phyloP scores from a whole-genome alignment of 2,113 vertebrate genomes.

The Pholis gunnellus region DNA sequence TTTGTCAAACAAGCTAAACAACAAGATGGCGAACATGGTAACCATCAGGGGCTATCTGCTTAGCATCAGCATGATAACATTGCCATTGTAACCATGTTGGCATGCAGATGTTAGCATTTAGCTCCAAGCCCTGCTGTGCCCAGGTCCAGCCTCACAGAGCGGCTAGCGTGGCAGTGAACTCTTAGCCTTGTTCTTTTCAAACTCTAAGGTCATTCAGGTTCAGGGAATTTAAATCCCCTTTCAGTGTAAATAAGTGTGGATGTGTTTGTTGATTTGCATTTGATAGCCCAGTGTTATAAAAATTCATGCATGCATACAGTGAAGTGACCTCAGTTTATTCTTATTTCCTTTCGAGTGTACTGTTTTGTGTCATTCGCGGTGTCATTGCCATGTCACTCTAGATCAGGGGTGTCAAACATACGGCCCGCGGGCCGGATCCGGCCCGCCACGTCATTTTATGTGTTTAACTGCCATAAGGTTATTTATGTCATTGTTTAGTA shows the following conservation, averaged over 20 bases:
- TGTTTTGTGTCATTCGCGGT: neutral
- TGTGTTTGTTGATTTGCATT: neutral
- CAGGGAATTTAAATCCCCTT: neutral
- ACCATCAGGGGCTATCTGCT: neutral
- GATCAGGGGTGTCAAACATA: too few species aligned
- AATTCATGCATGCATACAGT: neutral
- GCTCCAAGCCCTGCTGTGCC: neutral
- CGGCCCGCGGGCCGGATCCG: too few species aligned
- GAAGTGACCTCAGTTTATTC: conserved; percentile 13
- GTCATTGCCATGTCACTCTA: conserved; percentile 33
- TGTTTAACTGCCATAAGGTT: too few species aligned
- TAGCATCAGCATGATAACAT: neutral
- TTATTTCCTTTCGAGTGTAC: neutral
- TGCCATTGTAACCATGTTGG: neutral
- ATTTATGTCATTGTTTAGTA: too few species aligned
- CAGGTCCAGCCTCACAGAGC: neutral
- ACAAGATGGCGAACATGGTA: neutral
- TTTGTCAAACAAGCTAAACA: neutral
- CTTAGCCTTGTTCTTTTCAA: neutral
- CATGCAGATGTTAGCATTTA: neutral
- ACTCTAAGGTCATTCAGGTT: neutral
- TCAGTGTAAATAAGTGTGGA: neutral
- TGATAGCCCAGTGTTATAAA: neutral
- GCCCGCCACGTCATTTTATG: too few species aligned
- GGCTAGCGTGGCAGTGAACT: neutral